These are phyloP conservation scores for Amphipyra tragopoginis DNA, from an alignment of 2,888 invertebrate genomes.

Conservation along the genomic window DNA sequence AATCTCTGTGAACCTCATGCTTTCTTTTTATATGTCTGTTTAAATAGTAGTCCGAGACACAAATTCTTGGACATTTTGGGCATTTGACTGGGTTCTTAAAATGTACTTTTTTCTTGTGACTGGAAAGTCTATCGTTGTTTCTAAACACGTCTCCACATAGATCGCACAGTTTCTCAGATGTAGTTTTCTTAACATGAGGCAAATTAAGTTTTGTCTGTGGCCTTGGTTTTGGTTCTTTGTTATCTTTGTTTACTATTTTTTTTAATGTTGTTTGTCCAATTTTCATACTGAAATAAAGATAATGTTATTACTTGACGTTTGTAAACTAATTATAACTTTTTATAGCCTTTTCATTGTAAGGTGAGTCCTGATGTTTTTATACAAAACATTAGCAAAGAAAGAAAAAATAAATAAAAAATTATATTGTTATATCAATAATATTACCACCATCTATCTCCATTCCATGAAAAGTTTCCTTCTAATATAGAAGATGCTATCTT, in stretches of 20 bases:
- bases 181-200: conserved; percentile 53
- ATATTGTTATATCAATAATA: conserved; percentile 37
- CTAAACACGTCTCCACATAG: conserved; percentile 79
- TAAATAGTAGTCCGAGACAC: conserved; percentile 74
- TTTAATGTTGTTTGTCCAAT: conserved; percentile 55
- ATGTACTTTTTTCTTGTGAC: conserved; percentile 76
- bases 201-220: conserved; percentile 57
- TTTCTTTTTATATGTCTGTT: conserved; percentile 77
- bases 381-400: no score
- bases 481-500: conserved; percentile 80
- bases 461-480: conserved; percentile 83
- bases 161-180: conserved; percentile 75
- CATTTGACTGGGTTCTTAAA: conserved; percentile 73
- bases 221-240: conserved; percentile 45
- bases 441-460: conserved; percentile 84
- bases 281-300: conserved; percentile 69
- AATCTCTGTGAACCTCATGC: conserved; percentile 73
- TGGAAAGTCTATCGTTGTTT: conserved; percentile 67
- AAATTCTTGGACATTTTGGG: conserved; percentile 73
- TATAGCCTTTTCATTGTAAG: not conserved
- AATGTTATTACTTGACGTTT: not conserved
- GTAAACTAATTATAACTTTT: not conserved
- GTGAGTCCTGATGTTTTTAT: no score
- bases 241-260: conserved; percentile 37
- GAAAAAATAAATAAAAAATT: no score